Evolutionary conservation across 1,140 invertebrate genomes (phyloP).

Genomic region (Bombus superbus): DNA sequence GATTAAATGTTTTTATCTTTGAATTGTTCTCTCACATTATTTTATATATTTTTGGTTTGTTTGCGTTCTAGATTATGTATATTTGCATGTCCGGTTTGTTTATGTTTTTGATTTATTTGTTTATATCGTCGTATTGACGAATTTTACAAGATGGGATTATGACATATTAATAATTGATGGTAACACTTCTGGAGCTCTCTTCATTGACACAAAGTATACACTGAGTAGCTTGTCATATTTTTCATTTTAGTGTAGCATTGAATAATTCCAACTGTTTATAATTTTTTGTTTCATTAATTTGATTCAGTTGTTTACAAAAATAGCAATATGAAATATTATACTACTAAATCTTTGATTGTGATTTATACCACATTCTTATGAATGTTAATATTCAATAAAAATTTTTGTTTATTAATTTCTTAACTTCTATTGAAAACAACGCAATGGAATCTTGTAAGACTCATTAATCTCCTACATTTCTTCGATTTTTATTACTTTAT

Average conservation of each 20-base stretch:
- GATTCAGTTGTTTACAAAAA: slow-evolving; percentile 20
- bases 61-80: background rate
- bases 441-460: slow-evolving; percentile 32
- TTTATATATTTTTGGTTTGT: background rate
- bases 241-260: slow-evolving; percentile 1
- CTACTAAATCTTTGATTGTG: background rate
- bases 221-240: slow-evolving; percentile 8
- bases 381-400: slow-evolving; percentile 14
- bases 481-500: background rate
- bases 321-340: background rate
- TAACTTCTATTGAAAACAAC: background rate
- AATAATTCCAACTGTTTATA: slow-evolving; percentile 11
- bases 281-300: slow-evolving; percentile 9
- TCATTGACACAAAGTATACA: background rate
- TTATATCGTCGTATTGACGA: background rate
- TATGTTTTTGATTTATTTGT: background rate
- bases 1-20: background rate
- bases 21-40: background rate
- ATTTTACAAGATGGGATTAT: background rate
- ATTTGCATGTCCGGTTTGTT: background rate
- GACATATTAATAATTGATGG: background rate
- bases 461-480: background rate
- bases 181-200: background rate
- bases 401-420: slow-evolving; percentile 16
- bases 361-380: slow-evolving; percentile 11